Evolutionary conservation across 2,797 vertebrate genomes (phyloP), one percentile per base, ranked within the genome.

Genomic region (Arctocebus calabarensis): DNA sequence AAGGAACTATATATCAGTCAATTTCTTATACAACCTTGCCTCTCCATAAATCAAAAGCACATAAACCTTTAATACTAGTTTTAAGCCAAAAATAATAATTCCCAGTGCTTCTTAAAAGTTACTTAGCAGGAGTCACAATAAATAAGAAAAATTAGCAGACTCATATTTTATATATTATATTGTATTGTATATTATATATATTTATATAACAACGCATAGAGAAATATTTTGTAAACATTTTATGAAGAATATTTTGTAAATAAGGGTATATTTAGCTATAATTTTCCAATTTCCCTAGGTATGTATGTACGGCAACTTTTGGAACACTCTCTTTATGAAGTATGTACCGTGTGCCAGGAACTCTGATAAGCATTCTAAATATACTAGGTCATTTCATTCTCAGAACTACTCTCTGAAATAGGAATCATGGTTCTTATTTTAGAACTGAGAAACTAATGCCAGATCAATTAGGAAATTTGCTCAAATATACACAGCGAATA

Each of bases 371-470:
- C 40, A 90, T 66, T 74, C 48, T 59, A 71, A 81, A 88, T 34
- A 77, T 0, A 79, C 25, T 40, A 11, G 43, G 14, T 34, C n/a
- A 34, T 55, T 92, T 88, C 22, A 78, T 74, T 95, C 48, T 88
- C 19, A 66, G 66, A 90, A 82, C 23, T 32, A 40, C 57, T 68
- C 77, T 48, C 12, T 78, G 29, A 84, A 75, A 8, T n/a, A 14
- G 37, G 25, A 86, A 62, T 79, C 45, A 13, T 3, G 20, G 5
- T 90, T 81, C 57, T 82, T n/a, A 62, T 25, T 90, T 85, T 61
- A 48, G 25, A 94, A 25, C 17, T 84, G 45, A 86, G 29, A 97
- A 85, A 83, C 7, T 43, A 86, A 87, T 59, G 43, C 14, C 55
- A 13, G 37, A 12, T 82, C 64, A 64, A 29, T 61, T 27, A 82